Conservation (phyloP, 2,113 vertebrate genomes). For the rabbit (Oryctolagus cuniculus) region DNA sequence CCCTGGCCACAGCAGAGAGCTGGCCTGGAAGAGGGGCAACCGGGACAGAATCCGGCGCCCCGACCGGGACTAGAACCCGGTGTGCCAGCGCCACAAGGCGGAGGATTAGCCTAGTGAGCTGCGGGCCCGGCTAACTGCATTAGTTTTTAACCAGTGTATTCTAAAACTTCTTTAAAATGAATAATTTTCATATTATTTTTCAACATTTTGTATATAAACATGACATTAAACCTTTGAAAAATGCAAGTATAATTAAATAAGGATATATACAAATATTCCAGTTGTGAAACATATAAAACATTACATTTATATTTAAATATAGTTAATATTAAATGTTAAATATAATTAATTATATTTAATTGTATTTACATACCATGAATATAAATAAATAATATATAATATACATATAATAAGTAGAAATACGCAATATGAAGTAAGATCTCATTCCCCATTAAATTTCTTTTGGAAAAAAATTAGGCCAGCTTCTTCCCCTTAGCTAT, state of each 20-base stretch:
- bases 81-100: too few relatives aligned
- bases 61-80: too few relatives aligned
- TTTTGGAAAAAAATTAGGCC: background rate
- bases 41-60: too few relatives aligned
- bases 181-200: background rate
- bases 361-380: background rate
- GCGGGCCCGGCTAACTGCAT: too few relatives aligned
- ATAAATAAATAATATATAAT: background rate
- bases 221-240: slow-evolving; percentile 23
- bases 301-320: too few relatives aligned
- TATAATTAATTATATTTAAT: too few relatives aligned
- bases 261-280: background rate
- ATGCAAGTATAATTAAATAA: background rate
- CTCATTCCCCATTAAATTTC: background rate
- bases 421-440: slow-evolving; percentile 16
- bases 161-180: slow-evolving; percentile 21
- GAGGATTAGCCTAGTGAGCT: too few relatives aligned
- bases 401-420: background rate
- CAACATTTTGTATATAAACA: slow-evolving; percentile 27
- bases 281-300: too few relatives aligned
- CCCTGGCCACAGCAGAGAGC: too few relatives aligned
- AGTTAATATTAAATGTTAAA: too few relatives aligned
- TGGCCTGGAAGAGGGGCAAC: too few relatives aligned
- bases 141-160: background rate
- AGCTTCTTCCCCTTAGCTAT: background rate